Conservation (phyloP, 2,888 invertebrate species). For the Scaptomyza polygonia region DNA sequence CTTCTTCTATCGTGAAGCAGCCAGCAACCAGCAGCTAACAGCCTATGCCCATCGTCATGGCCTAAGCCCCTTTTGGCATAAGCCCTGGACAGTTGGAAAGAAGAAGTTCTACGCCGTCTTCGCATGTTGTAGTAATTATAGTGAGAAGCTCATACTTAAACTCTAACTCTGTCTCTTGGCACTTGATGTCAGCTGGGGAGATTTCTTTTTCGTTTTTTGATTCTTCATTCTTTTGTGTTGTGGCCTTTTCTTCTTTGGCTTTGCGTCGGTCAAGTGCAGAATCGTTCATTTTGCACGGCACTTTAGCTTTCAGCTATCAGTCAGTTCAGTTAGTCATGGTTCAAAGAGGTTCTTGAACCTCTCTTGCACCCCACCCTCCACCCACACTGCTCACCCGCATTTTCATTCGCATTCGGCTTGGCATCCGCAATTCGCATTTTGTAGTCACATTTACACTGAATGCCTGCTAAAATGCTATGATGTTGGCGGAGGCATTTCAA, state of each 20-base stretch:
- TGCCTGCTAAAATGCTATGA: slow-evolving; percentile 36
- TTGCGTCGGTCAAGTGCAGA: slow-evolving; percentile 71
- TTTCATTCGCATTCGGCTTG: slow-evolving; percentile 20
- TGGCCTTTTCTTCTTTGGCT: slow-evolving; percentile 9
- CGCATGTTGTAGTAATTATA: slow-evolving; percentile 65
- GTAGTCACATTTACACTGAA: slow-evolving; percentile 32
- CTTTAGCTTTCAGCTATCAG: slow-evolving; percentile 70
- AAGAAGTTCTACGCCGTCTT: slow-evolving; percentile 1
- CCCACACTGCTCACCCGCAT: slow-evolving; percentile 33
- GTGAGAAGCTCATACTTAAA: slow-evolving; percentile 41
- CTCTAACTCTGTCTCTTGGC: slow-evolving; percentile 30
- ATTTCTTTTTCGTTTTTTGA: too few relatives aligned
- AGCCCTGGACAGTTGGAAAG: slow-evolving; percentile 19
- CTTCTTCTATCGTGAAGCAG: slow-evolving; percentile 37
- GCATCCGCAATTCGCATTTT: slow-evolving; percentile 22
- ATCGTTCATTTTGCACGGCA: slow-evolving; percentile 64
- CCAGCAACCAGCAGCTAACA: slow-evolving; percentile 2
- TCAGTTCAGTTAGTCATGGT: slow-evolving; percentile 78
- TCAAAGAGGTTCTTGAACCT: slow-evolving; percentile 72
- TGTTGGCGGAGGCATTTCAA: slow-evolving; percentile 74
- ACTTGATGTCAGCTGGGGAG: slow-evolving; percentile 52
- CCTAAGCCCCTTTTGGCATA: slow-evolving; percentile 16
- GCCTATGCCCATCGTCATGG: slow-evolving; percentile 7
- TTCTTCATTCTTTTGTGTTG: slow-evolving; percentile 1
- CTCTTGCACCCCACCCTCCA: not conserved